Conservation (phyloP, 2,888 invertebrate genomes). For the Trilocha varians region DNA sequence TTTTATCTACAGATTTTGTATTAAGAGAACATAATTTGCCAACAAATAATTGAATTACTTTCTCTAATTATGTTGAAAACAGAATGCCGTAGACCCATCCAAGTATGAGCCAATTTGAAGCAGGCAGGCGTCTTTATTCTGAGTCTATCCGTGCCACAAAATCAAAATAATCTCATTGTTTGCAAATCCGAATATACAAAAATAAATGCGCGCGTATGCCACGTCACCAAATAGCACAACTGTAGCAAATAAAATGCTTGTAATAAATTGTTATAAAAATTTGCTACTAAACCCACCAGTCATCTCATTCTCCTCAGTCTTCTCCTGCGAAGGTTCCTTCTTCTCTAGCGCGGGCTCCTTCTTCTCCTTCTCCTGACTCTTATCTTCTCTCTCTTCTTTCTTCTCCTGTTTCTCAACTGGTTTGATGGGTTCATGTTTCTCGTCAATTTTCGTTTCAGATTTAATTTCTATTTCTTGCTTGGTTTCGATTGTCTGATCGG, state of each 20-base stretch:
- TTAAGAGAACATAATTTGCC: too few species aligned
- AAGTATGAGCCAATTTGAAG: too few species aligned
- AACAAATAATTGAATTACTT: too few species aligned
- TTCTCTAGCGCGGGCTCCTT: too few species aligned
- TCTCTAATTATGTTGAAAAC: too few species aligned
- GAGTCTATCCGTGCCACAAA: too few species aligned
- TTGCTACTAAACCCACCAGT: constrained; percentile 47
- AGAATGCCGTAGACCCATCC: too few species aligned
- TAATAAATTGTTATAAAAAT: not conserved
- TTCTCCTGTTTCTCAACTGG: constrained; percentile 25
- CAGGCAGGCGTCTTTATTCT: too few species aligned
- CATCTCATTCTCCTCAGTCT: constrained; percentile 73
- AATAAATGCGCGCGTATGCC: too few species aligned
- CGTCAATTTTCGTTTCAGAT: constrained; percentile 33
- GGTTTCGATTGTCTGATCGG: constrained; percentile 44
- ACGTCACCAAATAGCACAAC: not conserved
- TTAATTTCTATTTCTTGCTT: constrained; percentile 40
- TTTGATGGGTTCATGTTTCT: constrained; percentile 16
- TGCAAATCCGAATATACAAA: too few species aligned
- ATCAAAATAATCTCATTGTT: too few species aligned
- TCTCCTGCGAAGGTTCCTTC: constrained; percentile 52
- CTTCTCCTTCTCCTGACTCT: constrained; percentile 26
- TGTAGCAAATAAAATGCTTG: not conserved
- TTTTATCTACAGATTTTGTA: too few species aligned
- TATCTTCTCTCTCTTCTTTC: constrained; percentile 23